Base-by-base conservation (phyloP, 2,113 vertebrate species). In the Cnemophilus loriae region DNA sequence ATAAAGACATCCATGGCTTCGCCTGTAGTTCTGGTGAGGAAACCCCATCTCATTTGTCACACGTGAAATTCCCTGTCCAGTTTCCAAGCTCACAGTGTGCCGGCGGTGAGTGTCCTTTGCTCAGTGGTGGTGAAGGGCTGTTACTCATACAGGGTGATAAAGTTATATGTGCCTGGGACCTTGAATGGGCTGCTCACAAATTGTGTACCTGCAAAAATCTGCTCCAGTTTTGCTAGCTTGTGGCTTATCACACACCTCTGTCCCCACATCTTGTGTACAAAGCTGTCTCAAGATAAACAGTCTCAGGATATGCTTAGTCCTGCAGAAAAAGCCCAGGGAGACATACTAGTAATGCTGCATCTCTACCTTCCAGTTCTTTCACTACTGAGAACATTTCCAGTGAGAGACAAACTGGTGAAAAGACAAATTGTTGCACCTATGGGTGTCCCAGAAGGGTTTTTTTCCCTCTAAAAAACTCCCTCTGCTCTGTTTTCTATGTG, bases 21-120 rank as follows among this genome's bases (percentile, higher is more conserved):
- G 33, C 47, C 37, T 81, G 30, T 32, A 49, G 30, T 41, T 32
- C 37, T 6, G 12, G 49, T 39, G 61, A 64, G 57, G 67, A 73
- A 94, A 68, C 24, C 24, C 27, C 44, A 22, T 44, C 52, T 79
- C 64, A 13, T 84, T 55, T 79, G 22, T 93, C 61, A 79, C 44
- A 11, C 11, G 0, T 50, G 23, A 61, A n/a, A 39, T n/a, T 90
- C 67, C 53, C 61, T 56, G 33, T 11, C 21, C 28, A 13, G 4
- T 75, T 84, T 64, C 69, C 22, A 1, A 0, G 0, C 13, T 20
- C 52, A 30, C 23, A 12, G 17, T 10, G 63, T 6, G 3, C 49
- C 0, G 1, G 16, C 49, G 17, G 15, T 1, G 16, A 55, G 19
- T 11, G 28, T 71, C 53, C 77, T 86, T 84, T 22, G 6, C 23